A percentile compares a stretch with the other conserved stretches of the same genome.
These are phyloP conservation scores for Erebia palarica DNA, from an alignment of 2,888 invertebrate genomes.

Conservation along the genomic window DNA sequence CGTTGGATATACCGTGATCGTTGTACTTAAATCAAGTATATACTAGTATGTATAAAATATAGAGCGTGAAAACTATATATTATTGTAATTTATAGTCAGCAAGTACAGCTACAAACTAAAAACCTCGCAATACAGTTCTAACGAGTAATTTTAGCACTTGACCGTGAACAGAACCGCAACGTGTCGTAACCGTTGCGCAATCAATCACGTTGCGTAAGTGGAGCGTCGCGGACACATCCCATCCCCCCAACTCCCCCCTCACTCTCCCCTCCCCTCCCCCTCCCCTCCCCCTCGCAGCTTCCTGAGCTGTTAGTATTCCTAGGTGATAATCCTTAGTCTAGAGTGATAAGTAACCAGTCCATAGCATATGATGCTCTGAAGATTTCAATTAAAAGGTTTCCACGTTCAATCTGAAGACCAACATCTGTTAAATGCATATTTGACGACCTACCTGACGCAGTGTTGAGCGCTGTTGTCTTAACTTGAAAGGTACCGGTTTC, in stretches of 20 bases:
- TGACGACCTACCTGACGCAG: too few relatives aligned
- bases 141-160: conserved; percentile 29
- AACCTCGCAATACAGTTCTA: neutral
- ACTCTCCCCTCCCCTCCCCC: neutral
- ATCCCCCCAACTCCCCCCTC: neutral
- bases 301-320: too few relatives aligned
- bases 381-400: too few relatives aligned
- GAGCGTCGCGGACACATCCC: conserved; percentile 24
- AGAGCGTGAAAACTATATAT: neutral
- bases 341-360: neutral
- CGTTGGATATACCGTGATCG: too few relatives aligned
- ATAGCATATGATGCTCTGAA: too few relatives aligned
- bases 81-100: neutral
- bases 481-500: too few relatives aligned
- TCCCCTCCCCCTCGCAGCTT: too few relatives aligned
- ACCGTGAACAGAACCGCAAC: conserved; percentile 36
- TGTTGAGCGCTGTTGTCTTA: too few relatives aligned
- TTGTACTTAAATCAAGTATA: too few relatives aligned
- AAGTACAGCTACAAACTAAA: conserved; percentile 10
- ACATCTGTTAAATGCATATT: too few relatives aligned
- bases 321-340: neutral
- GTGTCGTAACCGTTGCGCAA: conserved; percentile 37
- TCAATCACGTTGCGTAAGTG: conserved; percentile 35
- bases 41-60: neutral
- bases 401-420: too few relatives aligned